phyloP scores from a whole-genome alignment of 2,888 invertebrate species.

The Drosophila sordidula region DNA sequence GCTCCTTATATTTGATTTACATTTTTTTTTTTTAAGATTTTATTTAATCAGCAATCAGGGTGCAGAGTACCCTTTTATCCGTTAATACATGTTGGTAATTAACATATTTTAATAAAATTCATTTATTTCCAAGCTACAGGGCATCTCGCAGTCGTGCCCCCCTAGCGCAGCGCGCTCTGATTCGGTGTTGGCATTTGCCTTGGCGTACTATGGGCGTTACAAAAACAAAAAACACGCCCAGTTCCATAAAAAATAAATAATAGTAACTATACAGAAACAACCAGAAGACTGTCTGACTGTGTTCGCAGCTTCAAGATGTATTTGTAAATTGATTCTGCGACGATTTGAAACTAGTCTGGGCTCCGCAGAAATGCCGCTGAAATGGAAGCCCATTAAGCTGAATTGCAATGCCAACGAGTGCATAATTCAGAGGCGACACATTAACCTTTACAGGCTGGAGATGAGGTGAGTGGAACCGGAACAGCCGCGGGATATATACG shows the following conservation, averaged over 20 bases:
- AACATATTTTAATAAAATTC: no score
- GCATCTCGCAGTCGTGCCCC: constrained; percentile 8
- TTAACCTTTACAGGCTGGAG: constrained; percentile 60
- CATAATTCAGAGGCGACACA: constrained; percentile 71
- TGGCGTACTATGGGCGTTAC: constrained; percentile 61
- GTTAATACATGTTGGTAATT: no score
- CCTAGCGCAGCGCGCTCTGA: background rate
- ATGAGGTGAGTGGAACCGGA: constrained; percentile 46
- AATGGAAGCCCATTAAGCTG: constrained; percentile 62
- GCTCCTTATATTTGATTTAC: no score
- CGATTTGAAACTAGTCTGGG: constrained; percentile 32
- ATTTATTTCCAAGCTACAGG: background rate
- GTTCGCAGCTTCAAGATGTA: constrained; percentile 19
- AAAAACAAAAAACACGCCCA: constrained; percentile 57
- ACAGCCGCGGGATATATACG: constrained; percentile 53
- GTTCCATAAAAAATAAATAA: constrained; percentile 20
- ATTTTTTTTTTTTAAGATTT: no score
- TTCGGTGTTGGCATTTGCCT: constrained; percentile 73
- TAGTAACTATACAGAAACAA: background rate
- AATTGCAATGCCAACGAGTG: constrained; percentile 67
- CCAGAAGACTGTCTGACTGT: constrained; percentile 7
- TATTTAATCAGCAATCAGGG: no score
- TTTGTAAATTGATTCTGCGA: constrained; percentile 51
- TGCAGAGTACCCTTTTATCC: no score
- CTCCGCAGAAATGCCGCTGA: constrained; percentile 3